A percentile compares a stretch with the other conserved stretches of the same genome.
Conservation (phyloP, 1,140 invertebrate species). For the Zaprionus kolodkinae region DNA sequence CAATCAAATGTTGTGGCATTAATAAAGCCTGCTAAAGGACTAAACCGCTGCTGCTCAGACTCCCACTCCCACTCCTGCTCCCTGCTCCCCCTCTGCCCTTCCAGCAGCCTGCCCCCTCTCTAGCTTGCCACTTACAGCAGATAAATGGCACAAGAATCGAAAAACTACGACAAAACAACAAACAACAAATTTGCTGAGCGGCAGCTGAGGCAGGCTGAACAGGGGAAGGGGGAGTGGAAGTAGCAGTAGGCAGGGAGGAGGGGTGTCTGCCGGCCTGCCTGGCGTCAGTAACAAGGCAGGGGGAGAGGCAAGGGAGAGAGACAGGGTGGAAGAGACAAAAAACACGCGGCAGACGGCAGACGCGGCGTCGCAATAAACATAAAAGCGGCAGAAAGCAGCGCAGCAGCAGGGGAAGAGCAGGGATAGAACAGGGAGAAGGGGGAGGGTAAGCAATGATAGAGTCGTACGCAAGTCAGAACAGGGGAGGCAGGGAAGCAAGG, state of each 20-base stretch:
- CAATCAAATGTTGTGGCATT: conserved; percentile 50
- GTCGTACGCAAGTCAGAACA: no score
- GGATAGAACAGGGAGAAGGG: background rate
- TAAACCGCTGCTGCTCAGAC: background rate
- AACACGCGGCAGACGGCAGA: conserved; percentile 58
- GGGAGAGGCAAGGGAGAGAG: background rate
- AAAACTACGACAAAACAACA: conserved; percentile 65
- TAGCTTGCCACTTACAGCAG: conserved; percentile 38
- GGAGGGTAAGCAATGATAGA: no score
- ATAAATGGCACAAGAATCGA: conserved; percentile 53
- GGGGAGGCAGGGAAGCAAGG: background rate
- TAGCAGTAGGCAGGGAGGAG: no score
- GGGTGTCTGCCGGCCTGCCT: conserved; percentile 18
- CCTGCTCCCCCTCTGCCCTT: background rate
- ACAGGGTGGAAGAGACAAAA: conserved; percentile 10
- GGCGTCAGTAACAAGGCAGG: conserved; percentile 56
- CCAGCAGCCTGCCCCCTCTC: background rate
- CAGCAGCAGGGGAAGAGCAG: background rate
- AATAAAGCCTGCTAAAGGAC: conserved; percentile 39
- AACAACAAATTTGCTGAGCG: conserved; percentile 65
- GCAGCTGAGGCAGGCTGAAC: conserved; percentile 18
- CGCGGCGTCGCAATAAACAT: conserved; percentile 81
- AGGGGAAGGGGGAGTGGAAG: background rate
- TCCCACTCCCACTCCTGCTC: no score
- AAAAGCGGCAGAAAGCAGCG: conserved; percentile 49